phyloP scores from a whole-genome alignment of 2,888 invertebrate species.

The Acrobasis repandana region DNA sequence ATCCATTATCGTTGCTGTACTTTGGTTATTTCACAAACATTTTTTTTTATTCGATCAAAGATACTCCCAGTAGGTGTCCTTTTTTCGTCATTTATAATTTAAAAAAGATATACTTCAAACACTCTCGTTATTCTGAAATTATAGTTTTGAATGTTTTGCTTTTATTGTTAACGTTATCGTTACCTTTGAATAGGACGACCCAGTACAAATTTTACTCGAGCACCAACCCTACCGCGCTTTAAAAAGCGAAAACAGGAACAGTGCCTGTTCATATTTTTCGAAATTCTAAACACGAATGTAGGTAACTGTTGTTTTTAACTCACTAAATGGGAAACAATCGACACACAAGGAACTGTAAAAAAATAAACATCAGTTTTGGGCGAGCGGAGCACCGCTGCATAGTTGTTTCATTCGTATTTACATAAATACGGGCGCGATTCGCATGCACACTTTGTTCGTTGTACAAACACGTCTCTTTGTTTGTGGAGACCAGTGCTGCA shows the following conservation, averaged over 20 bases:
- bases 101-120: too few relatives aligned
- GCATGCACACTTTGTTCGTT: conserved; percentile 66
- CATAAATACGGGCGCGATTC: conserved; percentile 64
- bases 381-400: conserved; percentile 58
- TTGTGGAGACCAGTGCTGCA: conserved; percentile 46
- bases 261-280: not conserved
- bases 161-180: not conserved
- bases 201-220: not conserved
- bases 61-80: too few relatives aligned
- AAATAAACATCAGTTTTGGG: conserved; percentile 63
- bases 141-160: too few relatives aligned
- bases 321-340: conserved; percentile 52
- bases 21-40: too few relatives aligned
- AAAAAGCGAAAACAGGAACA: not conserved
- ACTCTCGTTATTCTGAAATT: too few relatives aligned
- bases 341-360: conserved; percentile 56
- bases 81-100: too few relatives aligned
- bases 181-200: not conserved
- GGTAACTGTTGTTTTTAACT: conserved; percentile 23
- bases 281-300: conserved; percentile 9
- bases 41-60: too few relatives aligned
- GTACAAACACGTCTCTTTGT: conserved; percentile 59
- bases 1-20: too few relatives aligned
- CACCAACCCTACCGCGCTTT: not conserved
- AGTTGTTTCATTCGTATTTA: conserved; percentile 69